These are phyloP conservation scores for Ifrita kowaldi DNA, from an alignment of 2,113 vertebrate species.

Conservation along the genomic window DNA sequence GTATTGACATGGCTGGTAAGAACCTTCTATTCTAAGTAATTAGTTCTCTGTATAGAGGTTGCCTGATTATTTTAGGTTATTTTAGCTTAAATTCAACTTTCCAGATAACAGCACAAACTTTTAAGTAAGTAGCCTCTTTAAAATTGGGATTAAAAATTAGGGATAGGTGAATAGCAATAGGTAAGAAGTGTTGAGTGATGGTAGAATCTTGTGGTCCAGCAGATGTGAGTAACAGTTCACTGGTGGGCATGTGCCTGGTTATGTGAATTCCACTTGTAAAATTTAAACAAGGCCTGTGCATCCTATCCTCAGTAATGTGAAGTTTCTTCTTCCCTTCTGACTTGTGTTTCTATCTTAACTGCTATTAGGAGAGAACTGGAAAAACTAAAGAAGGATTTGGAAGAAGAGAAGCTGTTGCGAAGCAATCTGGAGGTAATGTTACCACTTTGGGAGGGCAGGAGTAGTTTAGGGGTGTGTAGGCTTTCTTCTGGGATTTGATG, in stretches of 20 bases:
- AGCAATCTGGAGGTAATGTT: slow-evolving; percentile 84
- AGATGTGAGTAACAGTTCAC: background rate
- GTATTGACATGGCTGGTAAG: background rate
- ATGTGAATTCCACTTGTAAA: background rate
- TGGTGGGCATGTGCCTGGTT: background rate
- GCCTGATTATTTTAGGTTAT: background rate
- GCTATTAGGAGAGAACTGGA: slow-evolving; percentile 87
- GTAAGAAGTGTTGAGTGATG: background rate
- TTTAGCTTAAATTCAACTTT: background rate
- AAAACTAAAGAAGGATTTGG: slow-evolving; percentile 85
- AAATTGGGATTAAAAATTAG: background rate
- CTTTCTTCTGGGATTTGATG: background rate
- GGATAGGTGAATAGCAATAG: background rate
- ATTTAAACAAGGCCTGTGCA: background rate
- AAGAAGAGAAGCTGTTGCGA: slow-evolving; percentile 85
- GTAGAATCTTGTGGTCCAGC: background rate
- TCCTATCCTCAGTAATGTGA: background rate
- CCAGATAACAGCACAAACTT: background rate
- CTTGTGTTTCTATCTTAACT: background rate
- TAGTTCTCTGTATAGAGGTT: background rate
- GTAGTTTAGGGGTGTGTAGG: background rate
- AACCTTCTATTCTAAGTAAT: background rate
- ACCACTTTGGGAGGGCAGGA: background rate
- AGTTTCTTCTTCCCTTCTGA: background rate
- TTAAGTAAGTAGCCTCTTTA: background rate